Evolutionary conservation across 2,888 invertebrate genomes (phyloP).

Genomic region (Lepetodrilus schrolli): DNA sequence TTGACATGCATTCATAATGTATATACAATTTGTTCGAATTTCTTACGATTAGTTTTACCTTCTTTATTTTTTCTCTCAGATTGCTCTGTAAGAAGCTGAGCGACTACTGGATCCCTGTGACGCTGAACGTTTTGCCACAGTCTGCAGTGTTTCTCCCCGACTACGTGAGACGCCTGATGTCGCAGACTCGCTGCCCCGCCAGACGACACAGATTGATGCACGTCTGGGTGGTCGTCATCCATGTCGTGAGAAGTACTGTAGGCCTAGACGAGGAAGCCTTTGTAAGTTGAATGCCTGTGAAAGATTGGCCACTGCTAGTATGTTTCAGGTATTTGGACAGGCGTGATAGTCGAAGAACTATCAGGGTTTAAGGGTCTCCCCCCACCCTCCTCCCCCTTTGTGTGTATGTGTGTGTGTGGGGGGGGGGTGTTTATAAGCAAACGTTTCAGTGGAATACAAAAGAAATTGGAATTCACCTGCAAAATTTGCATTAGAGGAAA

Average conservation of each 20-base stretch:
- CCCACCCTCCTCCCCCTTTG: not conserved
- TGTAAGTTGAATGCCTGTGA: conserved; percentile 32
- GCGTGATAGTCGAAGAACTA: too few relatives aligned
- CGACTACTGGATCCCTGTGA: conserved; percentile 67
- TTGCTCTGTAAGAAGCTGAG: conserved; percentile 63
- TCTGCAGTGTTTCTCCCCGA: conserved; percentile 44
- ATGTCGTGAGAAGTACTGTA: conserved; percentile 43
- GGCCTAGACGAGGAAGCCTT: conserved; percentile 39
- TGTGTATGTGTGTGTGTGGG: not conserved
- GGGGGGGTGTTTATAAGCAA: not conserved
- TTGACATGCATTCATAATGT: too few relatives aligned
- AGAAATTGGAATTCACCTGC: too few relatives aligned
- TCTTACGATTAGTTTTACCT: too few relatives aligned
- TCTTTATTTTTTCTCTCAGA: conserved; percentile 62
- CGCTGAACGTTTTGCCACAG: conserved; percentile 60
- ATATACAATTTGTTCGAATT: too few relatives aligned
- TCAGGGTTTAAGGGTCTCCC: not conserved
- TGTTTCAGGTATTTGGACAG: too few relatives aligned
- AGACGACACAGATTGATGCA: conserved; percentile 46
- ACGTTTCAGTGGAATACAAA: too few relatives aligned
- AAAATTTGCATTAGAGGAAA: too few relatives aligned
- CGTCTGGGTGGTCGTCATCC: conserved; percentile 58
- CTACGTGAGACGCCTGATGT: conserved; percentile 39
- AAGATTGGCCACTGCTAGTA: not conserved
- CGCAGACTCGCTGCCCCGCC: conserved; percentile 12